Evolutionary conservation across 2,888 invertebrate species (phyloP), one percentile per base, ranked within the genome.

Genomic region (Stenotaenia linearis): DNA sequence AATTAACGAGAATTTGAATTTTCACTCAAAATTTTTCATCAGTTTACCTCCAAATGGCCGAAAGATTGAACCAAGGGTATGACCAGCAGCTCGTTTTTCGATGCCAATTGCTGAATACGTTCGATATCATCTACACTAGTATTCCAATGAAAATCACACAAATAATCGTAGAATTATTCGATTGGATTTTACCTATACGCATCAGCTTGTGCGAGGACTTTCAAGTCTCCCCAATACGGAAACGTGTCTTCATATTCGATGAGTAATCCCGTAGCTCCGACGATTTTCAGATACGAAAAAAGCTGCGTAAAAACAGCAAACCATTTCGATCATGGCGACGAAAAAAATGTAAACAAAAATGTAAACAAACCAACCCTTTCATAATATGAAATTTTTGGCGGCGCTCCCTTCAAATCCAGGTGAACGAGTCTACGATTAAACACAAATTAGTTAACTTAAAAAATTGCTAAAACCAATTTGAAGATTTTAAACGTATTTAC

Each of bases 331-430:
- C 18, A 18, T 10, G 21, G 40, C 21, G n/a, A n/a, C n/a, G n/a
- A 23, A 50, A 50, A 15, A 23, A 9, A 4, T 45, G n/a, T 25
- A 61, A 25, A 61, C 1, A 23, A 61, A 61, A 61, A 21, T 45
- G 45, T 10, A 45, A n/a, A n/a, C n/a, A n/a, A 78, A 25, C 18
- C 10, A 30, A 79, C 79, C 75, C 45, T 32, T 78, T 88, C 85
- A 80, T 91, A 89, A 83, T 92, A 92, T 0, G 86, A 84, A 1
- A 93, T 84, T 83, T 90, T 91, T 0, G 92, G 92, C 0, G 94
- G 93, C 0, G 94, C 92, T 7, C 95, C 94, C 86, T 96, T 95
- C 21, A 95, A 86, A 86, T 95, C 96, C 28, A 95, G 86, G 86
- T 95, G 95, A 0, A 96, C 92, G 30, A 94, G 88, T 80, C 91